These are phyloP conservation scores for Rhingia campestris DNA, from an alignment of 2,888 invertebrate genomes.

Conservation along the genomic window DNA sequence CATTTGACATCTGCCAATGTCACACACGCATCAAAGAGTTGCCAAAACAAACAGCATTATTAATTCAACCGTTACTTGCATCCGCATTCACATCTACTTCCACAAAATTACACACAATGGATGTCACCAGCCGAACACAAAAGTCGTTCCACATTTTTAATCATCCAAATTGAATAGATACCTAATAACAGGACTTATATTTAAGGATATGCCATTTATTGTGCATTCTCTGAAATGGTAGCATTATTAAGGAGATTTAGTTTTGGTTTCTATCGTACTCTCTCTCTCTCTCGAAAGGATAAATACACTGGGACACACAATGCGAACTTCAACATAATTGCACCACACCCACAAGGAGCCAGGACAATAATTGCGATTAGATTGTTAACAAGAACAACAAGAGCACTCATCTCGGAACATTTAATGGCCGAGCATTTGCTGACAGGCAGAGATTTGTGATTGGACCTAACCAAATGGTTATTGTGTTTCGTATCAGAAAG, in stretches of 20 bases:
- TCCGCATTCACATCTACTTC: neutral
- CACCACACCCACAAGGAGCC: neutral
- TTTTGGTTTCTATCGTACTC: constrained; percentile 1
- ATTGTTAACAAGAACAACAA: constrained; percentile 59
- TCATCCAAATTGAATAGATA: constrained; percentile 10
- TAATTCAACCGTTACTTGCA: constrained; percentile 25
- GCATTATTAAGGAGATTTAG: constrained; percentile 22
- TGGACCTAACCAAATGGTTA: constrained; percentile 55
- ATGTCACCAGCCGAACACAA: neutral
- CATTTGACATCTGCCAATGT: constrained; percentile 46
- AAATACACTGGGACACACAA: neutral
- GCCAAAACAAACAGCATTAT: neutral
- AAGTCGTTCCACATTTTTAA: constrained; percentile 8
- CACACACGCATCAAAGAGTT: constrained; percentile 46
- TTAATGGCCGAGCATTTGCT: constrained; percentile 60
- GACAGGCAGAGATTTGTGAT: constrained; percentile 54
- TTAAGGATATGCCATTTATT: constrained; percentile 39
- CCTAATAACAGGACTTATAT: constrained; percentile 19
- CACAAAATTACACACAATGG: no score
- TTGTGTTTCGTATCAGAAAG: constrained; percentile 30
- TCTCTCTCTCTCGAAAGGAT: neutral
- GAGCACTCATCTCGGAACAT: constrained; percentile 53
- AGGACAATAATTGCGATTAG: constrained; percentile 59
- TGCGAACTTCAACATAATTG: neutral
- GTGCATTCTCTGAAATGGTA: constrained; percentile 30